Percentiles rank a stretch among this genome's conserved stretches.
Evolutionary conservation across 2,888 invertebrate genomes (phyloP).

Genomic region (Acleris sparsana): DNA sequence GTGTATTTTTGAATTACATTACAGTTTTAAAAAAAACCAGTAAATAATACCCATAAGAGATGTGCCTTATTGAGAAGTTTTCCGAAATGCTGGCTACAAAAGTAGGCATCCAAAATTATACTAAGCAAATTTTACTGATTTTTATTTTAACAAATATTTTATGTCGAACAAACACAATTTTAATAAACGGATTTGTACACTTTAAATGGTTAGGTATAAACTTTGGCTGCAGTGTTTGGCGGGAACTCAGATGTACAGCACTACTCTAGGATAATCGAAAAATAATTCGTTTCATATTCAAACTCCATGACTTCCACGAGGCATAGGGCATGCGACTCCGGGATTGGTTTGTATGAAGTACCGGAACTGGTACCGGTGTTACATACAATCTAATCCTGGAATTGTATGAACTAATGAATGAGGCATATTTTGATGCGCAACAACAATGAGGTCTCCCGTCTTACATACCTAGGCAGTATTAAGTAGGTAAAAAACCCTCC

Average conservation of each 20-base stretch:
- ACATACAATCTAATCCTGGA: too few relatives aligned
- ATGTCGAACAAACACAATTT: slow-evolving; percentile 27
- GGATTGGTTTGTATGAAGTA: too few relatives aligned
- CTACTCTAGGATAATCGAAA: slow-evolving; percentile 29
- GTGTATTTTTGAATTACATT: too few relatives aligned
- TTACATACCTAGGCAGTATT: slow-evolving; percentile 65
- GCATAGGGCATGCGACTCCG: too few relatives aligned
- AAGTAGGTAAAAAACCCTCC: slow-evolving; percentile 75
- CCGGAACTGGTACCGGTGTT: too few relatives aligned
- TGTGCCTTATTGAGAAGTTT: too few relatives aligned
- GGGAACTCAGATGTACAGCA: slow-evolving; percentile 19
- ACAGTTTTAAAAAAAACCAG: too few relatives aligned
- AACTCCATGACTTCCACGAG: slow-evolving; percentile 37
- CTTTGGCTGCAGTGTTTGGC: slow-evolving; percentile 31
- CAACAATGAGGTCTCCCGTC: slow-evolving; percentile 67
- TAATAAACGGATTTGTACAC: slow-evolving; percentile 14
- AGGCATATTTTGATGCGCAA: slow-evolving; percentile 45
- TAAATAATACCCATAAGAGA: too few relatives aligned
- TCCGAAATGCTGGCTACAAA: neutral
- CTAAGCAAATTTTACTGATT: slow-evolving; percentile 1
- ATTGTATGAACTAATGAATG: too few relatives aligned
- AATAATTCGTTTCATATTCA: slow-evolving; percentile 35
- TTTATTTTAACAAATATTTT: neutral
- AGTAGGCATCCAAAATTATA: neutral
- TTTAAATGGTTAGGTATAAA: slow-evolving; percentile 21